These are phyloP conservation scores for Oikopleura vanhoeffeni DNA, from an alignment of 23 tunicate species.

Conservation along the genomic window DNA sequence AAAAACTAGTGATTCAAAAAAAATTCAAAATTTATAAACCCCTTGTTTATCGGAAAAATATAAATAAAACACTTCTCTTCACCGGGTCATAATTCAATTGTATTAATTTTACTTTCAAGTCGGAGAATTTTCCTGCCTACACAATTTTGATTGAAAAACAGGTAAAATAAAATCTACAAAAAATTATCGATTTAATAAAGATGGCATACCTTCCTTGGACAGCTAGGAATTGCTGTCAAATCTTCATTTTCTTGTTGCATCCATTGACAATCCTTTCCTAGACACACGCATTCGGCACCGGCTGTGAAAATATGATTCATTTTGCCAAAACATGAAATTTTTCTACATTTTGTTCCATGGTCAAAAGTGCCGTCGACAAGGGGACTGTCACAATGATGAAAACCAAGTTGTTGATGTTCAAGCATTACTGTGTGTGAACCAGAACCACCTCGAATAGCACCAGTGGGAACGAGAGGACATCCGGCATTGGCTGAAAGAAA, in stretches of 20 bases:
- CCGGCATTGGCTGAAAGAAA: not conserved
- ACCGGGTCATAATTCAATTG: no score
- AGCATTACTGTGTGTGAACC: not conserved
- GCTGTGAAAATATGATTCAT: not conserved
- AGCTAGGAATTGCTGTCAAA: not conserved
- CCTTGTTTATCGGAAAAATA: no score
- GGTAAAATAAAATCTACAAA: no score
- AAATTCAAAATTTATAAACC: no score
- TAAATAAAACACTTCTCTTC: no score
- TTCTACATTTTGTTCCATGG: not conserved
- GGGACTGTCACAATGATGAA: not conserved
- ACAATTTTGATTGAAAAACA: no score
- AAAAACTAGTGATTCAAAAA: no score
- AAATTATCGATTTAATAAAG: no score
- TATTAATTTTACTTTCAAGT: no score
- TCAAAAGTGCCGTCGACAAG: not conserved
- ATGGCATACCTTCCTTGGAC: no score
- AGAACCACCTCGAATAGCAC: not conserved
- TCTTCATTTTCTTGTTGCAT: not conserved
- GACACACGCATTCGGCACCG: not conserved
- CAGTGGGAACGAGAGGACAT: not conserved
- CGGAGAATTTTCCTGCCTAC: no score
- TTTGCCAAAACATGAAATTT: not conserved
- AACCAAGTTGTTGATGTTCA: not conserved
- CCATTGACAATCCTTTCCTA: not conserved